Conservation (phyloP, 2,113 vertebrate genomes). For the Esox niger region DNA sequence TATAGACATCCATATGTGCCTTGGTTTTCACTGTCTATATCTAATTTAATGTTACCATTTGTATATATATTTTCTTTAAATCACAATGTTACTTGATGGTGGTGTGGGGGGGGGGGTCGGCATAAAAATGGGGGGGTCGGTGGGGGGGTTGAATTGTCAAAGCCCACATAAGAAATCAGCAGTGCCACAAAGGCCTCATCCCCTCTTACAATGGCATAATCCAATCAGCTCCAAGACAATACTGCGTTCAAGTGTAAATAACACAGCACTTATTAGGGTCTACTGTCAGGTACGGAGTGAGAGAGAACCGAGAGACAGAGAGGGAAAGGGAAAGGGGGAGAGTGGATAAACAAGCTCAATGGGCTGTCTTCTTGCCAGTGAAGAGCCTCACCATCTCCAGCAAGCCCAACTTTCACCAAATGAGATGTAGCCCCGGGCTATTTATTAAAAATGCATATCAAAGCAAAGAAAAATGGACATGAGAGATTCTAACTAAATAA, state of each 20-base stretch:
- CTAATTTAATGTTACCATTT: slow-evolving; percentile 42
- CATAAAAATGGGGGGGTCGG: slow-evolving; percentile 32
- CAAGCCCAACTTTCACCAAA: slow-evolving; percentile 86
- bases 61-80: slow-evolving; percentile 19
- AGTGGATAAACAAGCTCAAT: slow-evolving; percentile 64
- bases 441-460: slow-evolving; percentile 99
- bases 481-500: slow-evolving; percentile 85
- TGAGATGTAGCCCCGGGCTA: slow-evolving; percentile 89
- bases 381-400: slow-evolving; percentile 88
- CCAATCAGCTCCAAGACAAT: slow-evolving; percentile 68
- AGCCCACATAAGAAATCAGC: slow-evolving; percentile 61
- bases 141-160: slow-evolving; percentile 56
- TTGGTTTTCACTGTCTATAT: slow-evolving; percentile 41
- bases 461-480: slow-evolving; percentile 93
- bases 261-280: slow-evolving; percentile 76
- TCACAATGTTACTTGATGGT: too few species aligned
- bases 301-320: slow-evolving; percentile 45
- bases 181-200: slow-evolving; percentile 65
- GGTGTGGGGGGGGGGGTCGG: too few species aligned
- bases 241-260: slow-evolving; percentile 89
- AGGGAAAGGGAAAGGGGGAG: slow-evolving; percentile 30
- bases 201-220: slow-evolving; percentile 63
- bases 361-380: slow-evolving; percentile 80
- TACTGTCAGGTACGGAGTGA: slow-evolving; percentile 78
- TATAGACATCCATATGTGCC: slow-evolving; percentile 20